Percentiles rank a stretch among this genome's conserved stretches.
These are phyloP conservation scores for Eulimnadia texana DNA, from an alignment of 1,140 invertebrate species.

Conservation along the genomic window DNA sequence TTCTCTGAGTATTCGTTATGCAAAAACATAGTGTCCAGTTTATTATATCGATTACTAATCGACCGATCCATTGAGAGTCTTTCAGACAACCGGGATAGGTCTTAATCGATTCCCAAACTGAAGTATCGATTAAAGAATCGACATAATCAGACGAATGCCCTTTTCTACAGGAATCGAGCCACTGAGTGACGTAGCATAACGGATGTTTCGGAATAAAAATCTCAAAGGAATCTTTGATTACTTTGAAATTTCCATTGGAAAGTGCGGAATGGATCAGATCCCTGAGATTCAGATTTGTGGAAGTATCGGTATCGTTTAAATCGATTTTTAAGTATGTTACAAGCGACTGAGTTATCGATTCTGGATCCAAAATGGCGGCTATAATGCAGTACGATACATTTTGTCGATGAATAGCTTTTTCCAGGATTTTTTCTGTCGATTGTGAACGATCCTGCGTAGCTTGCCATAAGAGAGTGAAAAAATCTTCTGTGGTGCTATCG, in stretches of 20 bases:
- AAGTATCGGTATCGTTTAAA: neutral
- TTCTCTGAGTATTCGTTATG: neutral
- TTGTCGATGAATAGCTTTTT: neutral
- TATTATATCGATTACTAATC: neutral
- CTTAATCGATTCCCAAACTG: neutral
- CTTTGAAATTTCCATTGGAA: neutral
- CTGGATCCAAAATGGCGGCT: neutral
- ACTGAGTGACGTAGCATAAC: neutral
- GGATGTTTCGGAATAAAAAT: constrained; percentile 2
- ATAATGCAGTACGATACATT: neutral
- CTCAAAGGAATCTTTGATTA: neutral
- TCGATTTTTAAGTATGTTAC: neutral
- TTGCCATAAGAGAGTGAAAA: neutral
- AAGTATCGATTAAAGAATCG: neutral
- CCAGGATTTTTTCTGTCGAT: neutral
- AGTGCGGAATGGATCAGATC: neutral
- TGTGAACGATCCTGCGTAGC: neutral
- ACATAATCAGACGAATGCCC: neutral
- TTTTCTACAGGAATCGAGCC: neutral
- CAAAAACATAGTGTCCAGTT: neutral
- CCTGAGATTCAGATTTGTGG: neutral
- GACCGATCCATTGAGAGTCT: neutral
- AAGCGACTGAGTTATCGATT: neutral
- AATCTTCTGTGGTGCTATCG: neutral
- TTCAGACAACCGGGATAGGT: neutral